Evolutionary conservation across 2,888 invertebrate genomes (phyloP).

Genomic region (Drosophila pseudotakahashii): DNA sequence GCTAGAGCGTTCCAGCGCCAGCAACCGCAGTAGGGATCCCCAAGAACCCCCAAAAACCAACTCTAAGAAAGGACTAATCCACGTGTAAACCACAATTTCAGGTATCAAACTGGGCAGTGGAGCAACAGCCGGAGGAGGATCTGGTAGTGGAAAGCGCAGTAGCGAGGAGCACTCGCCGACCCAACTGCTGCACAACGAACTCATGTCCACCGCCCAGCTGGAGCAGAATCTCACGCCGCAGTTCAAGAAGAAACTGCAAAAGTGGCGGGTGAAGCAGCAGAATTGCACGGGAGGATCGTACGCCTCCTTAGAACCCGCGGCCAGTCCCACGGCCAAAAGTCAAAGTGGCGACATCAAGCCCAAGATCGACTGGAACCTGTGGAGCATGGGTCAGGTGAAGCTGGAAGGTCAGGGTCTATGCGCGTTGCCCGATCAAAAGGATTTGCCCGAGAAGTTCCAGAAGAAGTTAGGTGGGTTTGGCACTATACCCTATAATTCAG

Average conservation of each 20-base stretch:
- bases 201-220: conserved; percentile 79
- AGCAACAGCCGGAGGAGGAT: conserved; percentile 20
- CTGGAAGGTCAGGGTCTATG: conserved; percentile 83
- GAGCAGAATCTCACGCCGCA: conserved; percentile 91
- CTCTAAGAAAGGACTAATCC: neutral
- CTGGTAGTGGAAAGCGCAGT: conserved; percentile 61
- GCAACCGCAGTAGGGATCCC: conserved; percentile 70
- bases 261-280: conserved; percentile 90
- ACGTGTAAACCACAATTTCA: conserved; percentile 5
- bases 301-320: conserved; percentile 60
- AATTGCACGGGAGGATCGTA: conserved; percentile 61
- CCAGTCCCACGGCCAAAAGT: conserved; percentile 69
- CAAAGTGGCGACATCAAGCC: conserved; percentile 82
- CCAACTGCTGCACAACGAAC: conserved; percentile 70
- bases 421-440: conserved; percentile 87
- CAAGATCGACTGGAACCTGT: conserved; percentile 87
- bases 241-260: conserved; percentile 92
- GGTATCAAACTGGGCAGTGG: conserved; percentile 53
- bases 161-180: conserved; percentile 80
- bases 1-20: conserved; percentile 75
- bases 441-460: conserved; percentile 92
- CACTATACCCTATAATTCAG: too few relatives aligned
- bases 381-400: conserved; percentile 85
- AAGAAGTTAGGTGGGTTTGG: conserved; percentile 88
- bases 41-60: neutral